Evolutionary conservation across 1,140 invertebrate genomes (phyloP), one percentile per base, ranked within the genome.

Genomic region (Drosophila pallidifrons): DNA sequence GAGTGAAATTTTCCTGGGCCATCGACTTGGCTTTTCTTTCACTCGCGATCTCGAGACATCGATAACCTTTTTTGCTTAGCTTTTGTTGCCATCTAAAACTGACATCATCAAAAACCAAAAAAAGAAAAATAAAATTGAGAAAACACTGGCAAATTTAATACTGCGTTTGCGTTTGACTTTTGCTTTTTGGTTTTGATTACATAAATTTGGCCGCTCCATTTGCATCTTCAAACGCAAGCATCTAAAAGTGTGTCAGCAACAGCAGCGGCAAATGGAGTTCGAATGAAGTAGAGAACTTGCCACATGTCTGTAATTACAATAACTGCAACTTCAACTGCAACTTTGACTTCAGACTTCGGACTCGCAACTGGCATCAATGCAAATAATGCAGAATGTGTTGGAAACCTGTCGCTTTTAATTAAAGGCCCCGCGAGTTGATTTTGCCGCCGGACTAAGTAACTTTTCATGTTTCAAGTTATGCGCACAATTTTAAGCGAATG

Each of bases 341-440:
- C 79, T 83, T 76, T 70, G 77, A 65, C 70, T 43, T 41, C 38
- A 32, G 38, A 41, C 38, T 10, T n/a, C 38, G 11, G 38, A 41
- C 11, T 41, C 45, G 63, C 77, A 76, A 85, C 66, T 32, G 35
- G 76, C 81, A 83, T 83, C 81, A 85, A 83, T 74, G 81, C 81
- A 83, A 85, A 81, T 78, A 83, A 81, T 63, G 55, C 68, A 66
- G 75, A 77, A 77, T 75, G 28, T 69, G 28, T 64, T 68, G 71
- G 60, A 90, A 85, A 89, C 85, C 85, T 89, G 85, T 89, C 85
- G 85, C 85, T 85, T 89, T 89, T 90, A 90, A 89, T 89, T 89
- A 89, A 90, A 89, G 81, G 80, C 83, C 71, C 71, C 77, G 79
- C 35, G 2, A 81, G 77, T 74, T 71, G 65, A 49, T 20, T 10